These are phyloP conservation scores for Stratiomys singularior DNA, from an alignment of 2,888 invertebrate genomes.

Conservation along the genomic window DNA sequence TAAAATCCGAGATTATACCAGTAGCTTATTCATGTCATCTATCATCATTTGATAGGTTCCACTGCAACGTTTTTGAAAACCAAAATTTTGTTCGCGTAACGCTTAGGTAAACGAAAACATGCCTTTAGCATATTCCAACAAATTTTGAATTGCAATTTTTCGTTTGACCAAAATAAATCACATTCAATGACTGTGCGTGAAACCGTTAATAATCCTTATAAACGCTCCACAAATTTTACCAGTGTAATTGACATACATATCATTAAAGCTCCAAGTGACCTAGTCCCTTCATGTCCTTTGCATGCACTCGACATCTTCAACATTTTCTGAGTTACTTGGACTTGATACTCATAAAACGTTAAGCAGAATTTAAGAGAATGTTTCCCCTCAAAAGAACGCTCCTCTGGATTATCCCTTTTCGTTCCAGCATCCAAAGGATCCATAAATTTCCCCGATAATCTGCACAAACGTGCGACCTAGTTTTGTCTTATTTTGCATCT, in stretches of 20 bases:
- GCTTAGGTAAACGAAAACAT: too few species aligned
- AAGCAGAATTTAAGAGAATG: too few species aligned
- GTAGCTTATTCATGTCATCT: too few species aligned
- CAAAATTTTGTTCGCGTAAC: too few species aligned
- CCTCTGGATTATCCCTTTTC: neutral
- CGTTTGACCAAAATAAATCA: too few species aligned
- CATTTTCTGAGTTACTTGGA: neutral
- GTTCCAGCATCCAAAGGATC: neutral
- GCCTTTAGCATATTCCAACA: too few species aligned
- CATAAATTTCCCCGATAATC: neutral
- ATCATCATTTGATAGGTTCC: too few species aligned
- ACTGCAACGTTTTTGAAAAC: too few species aligned
- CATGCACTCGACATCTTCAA: neutral
- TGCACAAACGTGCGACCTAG: neutral
- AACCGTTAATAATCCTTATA: neutral
- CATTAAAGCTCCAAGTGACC: constrained; percentile 19
- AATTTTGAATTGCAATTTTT: too few species aligned
- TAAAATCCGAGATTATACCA: too few species aligned
- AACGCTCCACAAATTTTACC: neutral
- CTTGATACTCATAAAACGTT: too few species aligned
- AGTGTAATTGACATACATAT: constrained; percentile 13
- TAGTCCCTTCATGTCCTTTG: constrained; percentile 32
- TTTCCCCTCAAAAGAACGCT: neutral
- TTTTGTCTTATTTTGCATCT: neutral
- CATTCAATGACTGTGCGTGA: too few species aligned